These are phyloP conservation scores for Momotus momota DNA, from an alignment of 2,797 vertebrate species.

Conservation along the genomic window DNA sequence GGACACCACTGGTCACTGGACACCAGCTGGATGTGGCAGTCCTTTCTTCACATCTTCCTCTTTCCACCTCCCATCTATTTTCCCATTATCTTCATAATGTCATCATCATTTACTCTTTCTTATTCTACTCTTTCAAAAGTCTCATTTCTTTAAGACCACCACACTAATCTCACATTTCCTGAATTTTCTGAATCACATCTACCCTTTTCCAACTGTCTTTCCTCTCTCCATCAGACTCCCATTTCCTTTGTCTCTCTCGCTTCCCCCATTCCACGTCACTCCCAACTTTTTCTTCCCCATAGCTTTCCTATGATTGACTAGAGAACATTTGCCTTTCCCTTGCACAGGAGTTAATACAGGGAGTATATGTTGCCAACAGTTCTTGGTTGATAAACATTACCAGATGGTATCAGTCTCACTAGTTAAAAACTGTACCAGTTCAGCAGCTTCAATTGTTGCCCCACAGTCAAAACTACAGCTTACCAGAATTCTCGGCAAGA, in stretches of 20 bases:
- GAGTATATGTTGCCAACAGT: not conserved
- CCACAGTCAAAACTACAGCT: not conserved
- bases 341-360: not conserved
- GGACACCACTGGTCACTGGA: too few relatives aligned
- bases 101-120: not conserved
- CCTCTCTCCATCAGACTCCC: not conserved
- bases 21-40: too few relatives aligned
- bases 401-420: not conserved
- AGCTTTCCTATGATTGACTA: not conserved
- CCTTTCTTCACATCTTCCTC: not conserved
- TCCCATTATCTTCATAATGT: not conserved
- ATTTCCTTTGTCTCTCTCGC: accelerated
- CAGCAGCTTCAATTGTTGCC: not conserved
- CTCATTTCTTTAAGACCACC: not conserved
- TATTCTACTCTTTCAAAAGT: not conserved
- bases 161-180: not conserved
- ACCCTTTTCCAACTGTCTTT: not conserved
- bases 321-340: not conserved
- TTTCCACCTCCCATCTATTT: not conserved
- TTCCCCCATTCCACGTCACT: not conserved
- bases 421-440: not conserved
- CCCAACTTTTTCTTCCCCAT: not conserved
- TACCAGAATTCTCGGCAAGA: not conserved
- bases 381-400: not conserved
- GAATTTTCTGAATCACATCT: not conserved